phyloP scores from a whole-genome alignment of 2,888 invertebrate genomes.

The Latheticus oryzae region DNA sequence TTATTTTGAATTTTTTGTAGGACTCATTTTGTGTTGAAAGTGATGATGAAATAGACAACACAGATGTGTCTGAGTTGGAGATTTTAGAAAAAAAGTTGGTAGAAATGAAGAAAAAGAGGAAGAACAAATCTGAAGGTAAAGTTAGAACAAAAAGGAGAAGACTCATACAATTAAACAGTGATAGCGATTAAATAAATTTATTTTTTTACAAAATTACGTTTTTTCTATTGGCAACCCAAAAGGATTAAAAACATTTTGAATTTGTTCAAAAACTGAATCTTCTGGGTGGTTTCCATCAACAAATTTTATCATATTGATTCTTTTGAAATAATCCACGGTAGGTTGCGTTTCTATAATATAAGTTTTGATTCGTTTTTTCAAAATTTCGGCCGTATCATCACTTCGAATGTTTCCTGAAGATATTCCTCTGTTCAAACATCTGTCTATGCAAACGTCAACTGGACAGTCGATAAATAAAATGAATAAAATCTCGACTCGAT shows the following conservation, averaged over 20 bases:
- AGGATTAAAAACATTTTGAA: slow-evolving; percentile 56
- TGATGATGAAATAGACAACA: slow-evolving; percentile 68
- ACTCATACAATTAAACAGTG: slow-evolving; percentile 47
- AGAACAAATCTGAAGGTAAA: slow-evolving; percentile 37
- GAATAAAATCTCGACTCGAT: slow-evolving; percentile 82
- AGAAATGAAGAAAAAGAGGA: slow-evolving; percentile 53
- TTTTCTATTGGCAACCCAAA: background rate
- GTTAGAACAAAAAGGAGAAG: slow-evolving; percentile 45
- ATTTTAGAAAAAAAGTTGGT: slow-evolving; percentile 72
- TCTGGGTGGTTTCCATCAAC: slow-evolving; percentile 79
- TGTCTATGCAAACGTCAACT: slow-evolving; percentile 79
- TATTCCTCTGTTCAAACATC: slow-evolving; percentile 83
- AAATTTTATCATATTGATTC: slow-evolving; percentile 76
- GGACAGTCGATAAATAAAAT: slow-evolving; percentile 90
- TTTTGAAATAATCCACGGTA: slow-evolving; percentile 85
- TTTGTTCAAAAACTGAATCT: slow-evolving; percentile 70
- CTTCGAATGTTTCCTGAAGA: slow-evolving; percentile 70
- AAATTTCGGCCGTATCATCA: slow-evolving; percentile 22
- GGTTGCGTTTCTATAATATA: slow-evolving; percentile 89
- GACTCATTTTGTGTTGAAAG: slow-evolving; percentile 76
- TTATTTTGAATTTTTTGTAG: slow-evolving; percentile 62
- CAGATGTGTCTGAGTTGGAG: slow-evolving; percentile 71
- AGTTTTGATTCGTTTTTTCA: slow-evolving; percentile 19
- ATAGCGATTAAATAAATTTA: slow-evolving; percentile 50
- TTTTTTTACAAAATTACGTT: slow-evolving; percentile 23